Evolutionary conservation across 2,797 vertebrate species (phyloP).

Genomic region (Pantherophis vulpinus): DNA sequence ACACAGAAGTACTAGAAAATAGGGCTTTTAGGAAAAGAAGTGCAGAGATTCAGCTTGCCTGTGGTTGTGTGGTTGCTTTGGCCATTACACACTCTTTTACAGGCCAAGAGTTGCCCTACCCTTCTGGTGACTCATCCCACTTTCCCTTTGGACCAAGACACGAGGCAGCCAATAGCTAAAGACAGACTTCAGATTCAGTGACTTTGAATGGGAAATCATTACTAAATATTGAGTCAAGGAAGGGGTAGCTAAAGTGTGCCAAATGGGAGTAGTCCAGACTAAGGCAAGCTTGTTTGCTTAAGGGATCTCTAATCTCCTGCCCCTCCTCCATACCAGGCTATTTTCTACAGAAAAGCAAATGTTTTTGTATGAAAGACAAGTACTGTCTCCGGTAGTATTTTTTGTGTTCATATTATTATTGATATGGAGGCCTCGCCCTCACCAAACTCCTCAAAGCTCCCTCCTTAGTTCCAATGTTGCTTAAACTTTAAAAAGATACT

Average conservation of each 20-base stretch:
- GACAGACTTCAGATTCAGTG: neutral
- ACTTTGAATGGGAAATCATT: neutral
- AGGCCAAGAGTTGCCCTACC: neutral
- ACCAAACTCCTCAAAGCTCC: neutral
- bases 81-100: neutral
- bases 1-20: neutral
- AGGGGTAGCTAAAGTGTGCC: neutral
- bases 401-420: neutral
- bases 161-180: neutral
- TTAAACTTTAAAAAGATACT: neutral
- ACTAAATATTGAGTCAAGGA: neutral
- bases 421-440: neutral
- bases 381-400: neutral
- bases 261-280: neutral
- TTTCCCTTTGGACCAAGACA: neutral
- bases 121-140: constrained; percentile 36
- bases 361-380: neutral
- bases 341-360: neutral
- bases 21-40: accelerated
- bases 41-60: neutral
- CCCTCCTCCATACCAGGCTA: neutral
- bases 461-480: neutral
- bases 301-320: neutral
- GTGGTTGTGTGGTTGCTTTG: neutral
- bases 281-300: neutral